Evolutionary conservation across 2,888 invertebrate species (phyloP), one percentile per base, ranked within the genome.

Genomic region (Oscheius sp.): DNA sequence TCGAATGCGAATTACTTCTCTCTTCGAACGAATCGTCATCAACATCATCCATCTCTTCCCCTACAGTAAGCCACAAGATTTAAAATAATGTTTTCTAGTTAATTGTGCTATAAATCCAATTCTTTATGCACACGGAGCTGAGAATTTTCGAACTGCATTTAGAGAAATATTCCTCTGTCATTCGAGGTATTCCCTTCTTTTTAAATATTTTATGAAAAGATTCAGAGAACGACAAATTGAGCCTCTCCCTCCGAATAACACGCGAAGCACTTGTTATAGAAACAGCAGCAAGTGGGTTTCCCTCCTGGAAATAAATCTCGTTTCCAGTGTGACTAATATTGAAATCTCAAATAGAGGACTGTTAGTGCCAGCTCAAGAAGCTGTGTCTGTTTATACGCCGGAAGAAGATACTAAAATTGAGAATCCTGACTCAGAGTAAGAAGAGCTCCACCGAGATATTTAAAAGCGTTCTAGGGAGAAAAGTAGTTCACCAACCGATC

Each of bases 31-130:
- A 34, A 82, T 85, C 45, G 73, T 86, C 37, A 80, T 86, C 61
- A 85, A 85, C 71, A 80, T 85, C 29, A 73, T 84, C 58, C 85
- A 85, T 52, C 74, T 85, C 27, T 83, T 84, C 63, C 85, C 84
- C n/a, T n/a, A n/a, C 25, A 48, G 8, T 15, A 17, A 23, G 3
- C 12, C 25, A 23, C 20, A n/a, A n/a, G n/a, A n/a, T n/a, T 23
- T 23, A 20, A 12, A 23, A 25, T 12, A 3, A 5, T 12, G 25
- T 48, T 37, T 37, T n/a, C n/a, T n/a, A n/a, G n/a, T 86, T 39
- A 85, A 85, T 70, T 85, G 85, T 69, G 84, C 85, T 20, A 72
- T 85, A n/a, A 86, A 86, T 63, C 85, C 85, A 3, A 72, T 85
- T 20, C 70, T 85, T 1, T 85, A 85, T 64, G 86, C 82, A 0